phyloP scores from a whole-genome alignment of 2,797 vertebrate genomes.

The Austrolebias charrua region DNA sequence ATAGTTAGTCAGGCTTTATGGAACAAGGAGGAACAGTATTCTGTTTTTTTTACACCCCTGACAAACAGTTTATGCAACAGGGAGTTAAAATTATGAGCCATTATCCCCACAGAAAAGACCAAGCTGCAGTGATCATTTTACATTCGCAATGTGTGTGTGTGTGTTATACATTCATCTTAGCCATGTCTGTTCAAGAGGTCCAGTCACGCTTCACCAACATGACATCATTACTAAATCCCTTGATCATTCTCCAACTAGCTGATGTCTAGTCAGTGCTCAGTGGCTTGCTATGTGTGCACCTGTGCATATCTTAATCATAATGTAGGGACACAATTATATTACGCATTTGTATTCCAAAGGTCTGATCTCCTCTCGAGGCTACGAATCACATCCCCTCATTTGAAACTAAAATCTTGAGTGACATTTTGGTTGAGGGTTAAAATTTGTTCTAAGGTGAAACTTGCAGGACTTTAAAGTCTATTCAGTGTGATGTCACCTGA shows the following conservation, averaged over 20 bases:
- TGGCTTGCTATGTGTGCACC: constrained; percentile 7
- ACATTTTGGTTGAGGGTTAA: no score
- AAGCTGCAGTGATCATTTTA: background rate
- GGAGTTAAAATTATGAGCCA: constrained; percentile 3
- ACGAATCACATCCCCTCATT: no score
- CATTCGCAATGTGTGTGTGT: background rate
- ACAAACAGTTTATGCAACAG: background rate
- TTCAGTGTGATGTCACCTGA: no score
- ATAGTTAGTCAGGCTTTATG: no score
- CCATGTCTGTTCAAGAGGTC: constrained; percentile 16
- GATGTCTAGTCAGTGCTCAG: constrained; percentile 21
- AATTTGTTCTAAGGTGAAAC: no score
- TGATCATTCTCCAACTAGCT: constrained; percentile 28
- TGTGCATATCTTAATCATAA: constrained; percentile 2
- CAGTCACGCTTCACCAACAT: constrained; percentile 32
- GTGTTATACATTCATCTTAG: background rate
- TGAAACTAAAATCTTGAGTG: no score
- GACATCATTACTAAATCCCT: constrained; percentile 26
- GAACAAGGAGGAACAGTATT: background rate
- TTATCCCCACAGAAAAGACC: constrained; percentile 1
- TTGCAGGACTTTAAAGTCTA: no score
- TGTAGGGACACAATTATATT: background rate
- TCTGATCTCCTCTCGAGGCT: background rate
- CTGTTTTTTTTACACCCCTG: background rate
- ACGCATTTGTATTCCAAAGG: background rate